Conservation (phyloP, 2,888 invertebrate species). For the Stramonita haemastoma region DNA sequence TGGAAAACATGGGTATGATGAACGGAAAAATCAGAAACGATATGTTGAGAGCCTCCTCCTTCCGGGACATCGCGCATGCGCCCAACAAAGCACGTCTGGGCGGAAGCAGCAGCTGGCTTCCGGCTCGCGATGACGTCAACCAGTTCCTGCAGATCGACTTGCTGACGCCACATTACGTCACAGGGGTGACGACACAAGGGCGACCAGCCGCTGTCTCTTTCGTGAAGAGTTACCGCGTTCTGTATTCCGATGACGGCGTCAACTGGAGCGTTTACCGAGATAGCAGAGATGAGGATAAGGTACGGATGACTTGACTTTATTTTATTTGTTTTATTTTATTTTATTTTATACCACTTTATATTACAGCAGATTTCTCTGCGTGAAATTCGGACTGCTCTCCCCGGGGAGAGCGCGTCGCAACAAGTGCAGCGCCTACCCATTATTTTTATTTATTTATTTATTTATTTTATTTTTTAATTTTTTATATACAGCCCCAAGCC, state of each 20-base stretch:
- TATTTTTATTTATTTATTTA: too few relatives aligned
- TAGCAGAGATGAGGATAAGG: background rate
- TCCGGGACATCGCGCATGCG: conserved; percentile 64
- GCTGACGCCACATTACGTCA: conserved; percentile 85
- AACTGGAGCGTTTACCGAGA: conserved; percentile 81
- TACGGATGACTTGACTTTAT: background rate
- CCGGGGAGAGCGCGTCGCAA: too few relatives aligned
- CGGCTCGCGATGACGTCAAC: conserved; percentile 76
- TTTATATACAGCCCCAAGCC: too few relatives aligned
- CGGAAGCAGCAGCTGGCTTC: conserved; percentile 85
- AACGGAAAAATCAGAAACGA: conserved; percentile 81
- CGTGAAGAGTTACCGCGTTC: conserved; percentile 86
- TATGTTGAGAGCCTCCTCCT: conserved; percentile 84
- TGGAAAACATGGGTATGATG: conserved; percentile 86
- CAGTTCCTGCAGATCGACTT: conserved; percentile 81
- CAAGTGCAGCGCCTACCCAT: too few relatives aligned
- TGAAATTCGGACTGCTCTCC: too few relatives aligned
- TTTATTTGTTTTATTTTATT: too few relatives aligned
- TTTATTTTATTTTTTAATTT: too few relatives aligned
- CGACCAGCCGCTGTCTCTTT: conserved; percentile 84
- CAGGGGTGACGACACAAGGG: conserved; percentile 88
- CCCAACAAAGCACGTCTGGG: conserved; percentile 80
- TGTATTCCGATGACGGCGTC: conserved; percentile 85
- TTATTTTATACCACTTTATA: too few relatives aligned
- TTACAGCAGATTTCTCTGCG: too few relatives aligned